Conservation (phyloP, 1,140 invertebrate genomes). For the Zaprionus gabonicus region DNA sequence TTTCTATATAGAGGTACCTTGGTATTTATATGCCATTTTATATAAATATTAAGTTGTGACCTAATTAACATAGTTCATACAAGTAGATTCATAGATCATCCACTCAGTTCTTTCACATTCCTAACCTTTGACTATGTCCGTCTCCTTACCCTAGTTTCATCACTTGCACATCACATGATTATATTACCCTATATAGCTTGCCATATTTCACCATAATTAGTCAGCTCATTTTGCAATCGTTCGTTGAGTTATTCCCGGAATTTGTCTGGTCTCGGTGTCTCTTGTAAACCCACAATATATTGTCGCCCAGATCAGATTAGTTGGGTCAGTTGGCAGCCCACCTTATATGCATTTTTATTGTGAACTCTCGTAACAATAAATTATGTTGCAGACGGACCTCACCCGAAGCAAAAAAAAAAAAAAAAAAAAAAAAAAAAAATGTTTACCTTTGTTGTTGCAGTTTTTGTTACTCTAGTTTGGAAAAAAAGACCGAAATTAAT, state of each 20-base stretch:
- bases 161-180: not conserved
- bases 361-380: conserved; percentile 51
- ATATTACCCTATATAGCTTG: not conserved
- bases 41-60: too few relatives aligned
- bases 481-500: conserved; percentile 56
- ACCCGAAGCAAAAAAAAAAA: conserved; percentile 31
- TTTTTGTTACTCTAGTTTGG: conserved; percentile 52
- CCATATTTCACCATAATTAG: not conserved
- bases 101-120: not conserved
- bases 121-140: not conserved
- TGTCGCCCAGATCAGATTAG: conserved; percentile 56
- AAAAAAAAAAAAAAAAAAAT: not conserved
- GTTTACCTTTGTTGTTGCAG: not conserved
- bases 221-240: conserved; percentile 12
- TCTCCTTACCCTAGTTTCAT: not conserved
- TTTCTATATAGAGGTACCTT: too few relatives aligned
- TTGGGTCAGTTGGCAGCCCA: conserved; percentile 39
- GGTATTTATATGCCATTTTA: too few relatives aligned
- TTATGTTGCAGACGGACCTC: conserved; percentile 45
- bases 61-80: too few relatives aligned
- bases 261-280: not conserved
- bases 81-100: not conserved
- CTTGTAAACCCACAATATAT: conserved; percentile 42
- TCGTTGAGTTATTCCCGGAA: conserved; percentile 34
- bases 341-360: conserved; percentile 56